These are phyloP conservation scores for Pangasius djambal DNA, from an alignment of 2,797 vertebrate species.

Conservation along the genomic window DNA sequence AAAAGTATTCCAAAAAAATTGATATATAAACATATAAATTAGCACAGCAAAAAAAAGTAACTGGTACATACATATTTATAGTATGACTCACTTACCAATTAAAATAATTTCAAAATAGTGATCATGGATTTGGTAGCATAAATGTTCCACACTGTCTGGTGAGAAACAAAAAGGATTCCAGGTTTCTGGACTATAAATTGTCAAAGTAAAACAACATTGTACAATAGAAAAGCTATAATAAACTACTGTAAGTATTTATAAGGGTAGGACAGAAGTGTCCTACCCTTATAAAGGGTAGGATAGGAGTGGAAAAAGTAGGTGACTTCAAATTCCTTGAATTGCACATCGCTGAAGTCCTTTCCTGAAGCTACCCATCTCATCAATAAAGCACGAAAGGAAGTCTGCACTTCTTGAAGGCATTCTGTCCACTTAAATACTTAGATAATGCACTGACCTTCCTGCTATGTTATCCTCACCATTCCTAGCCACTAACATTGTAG, in stretches of 20 bases:
- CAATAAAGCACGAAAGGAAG: background rate
- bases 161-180: background rate
- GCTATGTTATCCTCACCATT: background rate
- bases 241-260: background rate
- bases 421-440: background rate
- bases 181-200: background rate
- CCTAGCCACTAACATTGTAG: background rate
- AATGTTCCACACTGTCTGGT: background rate
- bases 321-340: constrained; percentile 2
- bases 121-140: background rate
- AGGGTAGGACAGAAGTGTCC: too few relatives aligned
- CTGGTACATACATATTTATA: background rate
- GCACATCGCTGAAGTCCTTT: background rate
- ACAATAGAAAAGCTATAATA: background rate
- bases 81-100: background rate
- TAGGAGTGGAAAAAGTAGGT: background rate
- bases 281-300: background rate
- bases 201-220: background rate
- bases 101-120: background rate
- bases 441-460: background rate
- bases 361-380: constrained; percentile 1
- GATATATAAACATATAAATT: background rate
- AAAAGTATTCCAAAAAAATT: background rate
- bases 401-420: constrained; percentile 5
- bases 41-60: background rate